Evolutionary conservation across 2,888 invertebrate species (phyloP).

Genomic region (Ganaspis brasiliensis): DNA sequence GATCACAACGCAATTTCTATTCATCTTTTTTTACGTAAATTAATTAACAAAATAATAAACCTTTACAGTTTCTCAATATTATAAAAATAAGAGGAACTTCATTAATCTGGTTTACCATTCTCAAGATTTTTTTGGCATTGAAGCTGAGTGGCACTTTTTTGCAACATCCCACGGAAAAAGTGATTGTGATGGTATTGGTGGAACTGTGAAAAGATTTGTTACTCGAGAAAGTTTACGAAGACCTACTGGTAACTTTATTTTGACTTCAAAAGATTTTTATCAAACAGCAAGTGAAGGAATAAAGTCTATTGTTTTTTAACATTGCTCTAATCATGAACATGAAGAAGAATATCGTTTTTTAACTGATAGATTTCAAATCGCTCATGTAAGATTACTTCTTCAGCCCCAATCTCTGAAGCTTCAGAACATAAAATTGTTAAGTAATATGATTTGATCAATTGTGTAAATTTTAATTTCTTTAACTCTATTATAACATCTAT

Average conservation of each 20-base stretch:
- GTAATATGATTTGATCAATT: not conserved
- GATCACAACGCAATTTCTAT: too few species aligned
- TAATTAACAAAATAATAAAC: too few species aligned
- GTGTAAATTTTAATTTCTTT: not conserved
- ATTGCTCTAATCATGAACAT: not conserved
- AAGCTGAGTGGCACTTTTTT: not conserved
- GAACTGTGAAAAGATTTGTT: not conserved
- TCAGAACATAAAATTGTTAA: not conserved
- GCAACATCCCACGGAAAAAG: not conserved
- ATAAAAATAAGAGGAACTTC: not conserved
- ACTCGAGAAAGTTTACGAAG: not conserved
- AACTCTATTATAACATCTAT: not conserved
- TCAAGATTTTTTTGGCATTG: not conserved
- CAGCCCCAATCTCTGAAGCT: not conserved
- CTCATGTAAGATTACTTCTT: not conserved
- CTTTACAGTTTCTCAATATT: too few species aligned
- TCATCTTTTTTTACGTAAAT: too few species aligned
- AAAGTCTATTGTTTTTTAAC: not conserved
- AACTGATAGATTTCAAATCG: not conserved
- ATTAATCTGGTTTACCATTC: not conserved
- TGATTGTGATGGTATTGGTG: not conserved
- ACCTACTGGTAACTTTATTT: not conserved
- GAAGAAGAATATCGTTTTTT: not conserved
- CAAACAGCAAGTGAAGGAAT: not conserved
- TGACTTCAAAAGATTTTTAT: not conserved